Base-by-base conservation (phyloP, 2,888 invertebrate genomes). In the Syrphus vitripennis region DNA sequence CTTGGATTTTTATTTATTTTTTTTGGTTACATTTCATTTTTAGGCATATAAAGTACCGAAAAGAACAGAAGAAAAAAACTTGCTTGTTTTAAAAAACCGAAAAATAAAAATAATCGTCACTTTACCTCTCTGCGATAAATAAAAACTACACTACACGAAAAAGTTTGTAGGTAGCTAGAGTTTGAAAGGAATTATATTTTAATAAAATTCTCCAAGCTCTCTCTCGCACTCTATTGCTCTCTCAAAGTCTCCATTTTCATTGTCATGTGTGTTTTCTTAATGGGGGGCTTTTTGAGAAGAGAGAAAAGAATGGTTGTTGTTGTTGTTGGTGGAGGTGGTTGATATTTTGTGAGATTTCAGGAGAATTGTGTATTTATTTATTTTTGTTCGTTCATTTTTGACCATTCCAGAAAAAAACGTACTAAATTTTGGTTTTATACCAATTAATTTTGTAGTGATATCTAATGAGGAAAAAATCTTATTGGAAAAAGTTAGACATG, bases 131-230 rank as follows among this genome's bases (percentile, higher is more conserved):
- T 42, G 55, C 55, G 70, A 84, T 80, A 84, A 84, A 84, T 84
- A 84, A 84, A 82, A 84, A 82, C 82, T 86, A 78, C 76, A 84
- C 81, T 81, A 72, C 53, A 72, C 71, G 71, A 70, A 77, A 82
- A 86, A 84, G 67, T 81, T 76, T 72, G 76, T 80, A 55, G 76
- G 80, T 79, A 79, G 70, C 65, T 77, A 16, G 31, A 29, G 24
- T 42, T 50, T 50, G 50, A 26, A 26, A 26, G 63, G 29, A 34
- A 34, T 34, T 7, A 57, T 7, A 26, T 26, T 12, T 9, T 79
- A 71, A 57, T 63, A 34, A 72, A 59, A 67, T 45, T 83, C 80
- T 79, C 40, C 75, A 76, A 77, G 31, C 45, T 65, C 10, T 21
- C 45, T n/a, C n/a, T n/a, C n/a, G n/a, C n/a, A n/a, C n/a, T n/a